Evolutionary conservation across 2,888 invertebrate genomes (phyloP), one percentile per base, ranked within the genome.

Genomic region (Rhynchonema sp.): DNA sequence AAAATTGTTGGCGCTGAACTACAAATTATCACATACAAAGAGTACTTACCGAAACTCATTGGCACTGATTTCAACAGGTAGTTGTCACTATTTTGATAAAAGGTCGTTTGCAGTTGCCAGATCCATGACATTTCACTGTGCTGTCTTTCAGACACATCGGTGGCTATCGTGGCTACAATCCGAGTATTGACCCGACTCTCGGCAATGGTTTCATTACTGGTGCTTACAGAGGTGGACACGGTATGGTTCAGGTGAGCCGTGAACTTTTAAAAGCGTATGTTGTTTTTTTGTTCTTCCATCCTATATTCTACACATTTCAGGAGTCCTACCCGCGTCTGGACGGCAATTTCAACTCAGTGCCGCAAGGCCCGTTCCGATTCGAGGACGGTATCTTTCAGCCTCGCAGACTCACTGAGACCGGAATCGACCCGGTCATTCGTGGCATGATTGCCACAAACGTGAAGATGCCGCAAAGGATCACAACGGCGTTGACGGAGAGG

Each of bases 131-230:
- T n/a, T n/a, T n/a, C n/a, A n/a, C n/a, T n/a, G n/a, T n/a, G n/a
- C n/a, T n/a, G n/a, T n/a, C n/a, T n/a, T n/a, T n/a, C n/a, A n/a
- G 27, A 27, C 54, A 9, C 2, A 28, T 94, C 52, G 87, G 86
- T 0, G 72, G 79, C 55, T 92, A 91, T 70, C 76, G 77, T 55
- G 86, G 84, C 30, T 94, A 94, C 71, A 76, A 91, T 73, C 79
- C 85, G 0, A 79, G 80, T 46, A 64, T 86, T 0, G 83, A 92
- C 72, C 85, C 91, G 0, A 82, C 84, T 1, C 83, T 94, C 66
- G 82, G 87, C 0, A 96, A 94, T 72, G 89, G 87, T 27, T 96
- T 96, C 73, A 90, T 92, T 0, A 91, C 94, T 0, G 91, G 91
- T 22, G 94, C 92, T 0, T 77, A 92, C 55, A 80, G 94, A 56